phyloP scores from a whole-genome alignment of 2,888 invertebrate species.

The Frankliniella intonsa region DNA sequence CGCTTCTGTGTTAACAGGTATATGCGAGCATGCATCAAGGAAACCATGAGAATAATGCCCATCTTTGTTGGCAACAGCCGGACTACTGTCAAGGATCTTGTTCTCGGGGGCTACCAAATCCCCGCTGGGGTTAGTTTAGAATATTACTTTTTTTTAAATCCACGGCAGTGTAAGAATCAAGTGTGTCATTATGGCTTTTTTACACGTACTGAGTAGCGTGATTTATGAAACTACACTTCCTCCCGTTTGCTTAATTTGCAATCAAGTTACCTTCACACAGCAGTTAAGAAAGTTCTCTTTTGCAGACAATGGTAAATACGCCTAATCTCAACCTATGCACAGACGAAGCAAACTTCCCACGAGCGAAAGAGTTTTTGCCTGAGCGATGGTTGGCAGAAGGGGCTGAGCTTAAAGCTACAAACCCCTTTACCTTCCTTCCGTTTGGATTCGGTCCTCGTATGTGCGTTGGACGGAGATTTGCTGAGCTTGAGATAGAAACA shows the following conservation, averaged over 20 bases:
- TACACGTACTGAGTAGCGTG: no score
- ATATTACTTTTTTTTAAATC: not conserved
- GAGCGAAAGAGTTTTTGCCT: constrained; percentile 45
- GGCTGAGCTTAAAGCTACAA: constrained; percentile 4
- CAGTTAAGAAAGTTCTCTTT: not conserved
- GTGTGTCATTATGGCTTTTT: not conserved
- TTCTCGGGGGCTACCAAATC: constrained; percentile 58
- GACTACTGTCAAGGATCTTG: constrained; percentile 52
- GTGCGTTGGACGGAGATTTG: constrained; percentile 46
- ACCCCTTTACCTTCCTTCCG: constrained; percentile 40
- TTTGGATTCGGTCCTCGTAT: constrained; percentile 42
- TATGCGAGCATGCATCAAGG: constrained; percentile 43
- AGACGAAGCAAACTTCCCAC: constrained; percentile 41
- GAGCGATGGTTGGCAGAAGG: constrained; percentile 46
- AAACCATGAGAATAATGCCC: constrained; percentile 48
- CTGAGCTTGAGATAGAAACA: constrained; percentile 45
- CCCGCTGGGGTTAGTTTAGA: constrained; percentile 54
- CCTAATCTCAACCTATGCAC: constrained; percentile 27
- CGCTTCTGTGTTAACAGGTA: constrained; percentile 37
- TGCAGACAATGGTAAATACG: constrained; percentile 32
- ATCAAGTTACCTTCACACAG: no score
- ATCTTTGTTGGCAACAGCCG: constrained; percentile 56
- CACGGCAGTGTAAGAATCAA: not conserved
- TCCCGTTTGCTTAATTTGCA: no score
- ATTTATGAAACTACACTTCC: no score